Percentiles rank a stretch among this genome's conserved stretches.
phyloP scores from a whole-genome alignment of 1,140 invertebrate species.

The Scylla paramamosain region DNA sequence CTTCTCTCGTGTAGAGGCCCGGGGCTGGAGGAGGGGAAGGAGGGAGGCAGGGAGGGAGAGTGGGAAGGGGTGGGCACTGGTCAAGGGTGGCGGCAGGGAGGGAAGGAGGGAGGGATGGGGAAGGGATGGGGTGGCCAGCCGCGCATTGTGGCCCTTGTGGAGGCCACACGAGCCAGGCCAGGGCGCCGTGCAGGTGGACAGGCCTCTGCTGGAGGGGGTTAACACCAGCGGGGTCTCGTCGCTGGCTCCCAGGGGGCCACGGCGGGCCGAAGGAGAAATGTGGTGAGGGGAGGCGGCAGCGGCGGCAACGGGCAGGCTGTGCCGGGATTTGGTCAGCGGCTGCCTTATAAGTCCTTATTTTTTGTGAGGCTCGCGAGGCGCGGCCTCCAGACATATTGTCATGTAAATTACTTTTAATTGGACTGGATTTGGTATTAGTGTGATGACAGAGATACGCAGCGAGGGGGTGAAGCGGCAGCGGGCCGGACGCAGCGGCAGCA shows the following conservation, averaged over 20 bases:
- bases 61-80: not conserved
- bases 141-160: slow-evolving; percentile 1
- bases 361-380: slow-evolving; percentile 55
- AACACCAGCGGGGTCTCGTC: not conserved
- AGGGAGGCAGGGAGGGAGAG: not conserved
- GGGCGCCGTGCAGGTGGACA: not conserved
- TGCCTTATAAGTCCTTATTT: slow-evolving; percentile 71
- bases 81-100: not conserved
- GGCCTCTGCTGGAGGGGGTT: not conserved
- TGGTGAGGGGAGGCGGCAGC: not conserved
- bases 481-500: not conserved
- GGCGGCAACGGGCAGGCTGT: not conserved
- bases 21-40: not conserved
- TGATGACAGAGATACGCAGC: slow-evolving; percentile 69
- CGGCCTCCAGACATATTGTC: slow-evolving; percentile 74
- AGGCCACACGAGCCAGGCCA: not conserved
- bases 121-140: slow-evolving; percentile 25
- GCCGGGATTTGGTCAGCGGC: slow-evolving; percentile 48
- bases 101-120: not conserved
- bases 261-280: not conserved
- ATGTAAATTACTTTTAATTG: slow-evolving; percentile 76
- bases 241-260: not conserved
- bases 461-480: slow-evolving; percentile 31
- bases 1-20: slow-evolving; percentile 53
- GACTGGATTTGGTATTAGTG: slow-evolving; percentile 73